Evolutionary conservation across 2,888 invertebrate species (phyloP), one percentile per base, ranked within the genome.

Genomic region (Pocota personata): DNA sequence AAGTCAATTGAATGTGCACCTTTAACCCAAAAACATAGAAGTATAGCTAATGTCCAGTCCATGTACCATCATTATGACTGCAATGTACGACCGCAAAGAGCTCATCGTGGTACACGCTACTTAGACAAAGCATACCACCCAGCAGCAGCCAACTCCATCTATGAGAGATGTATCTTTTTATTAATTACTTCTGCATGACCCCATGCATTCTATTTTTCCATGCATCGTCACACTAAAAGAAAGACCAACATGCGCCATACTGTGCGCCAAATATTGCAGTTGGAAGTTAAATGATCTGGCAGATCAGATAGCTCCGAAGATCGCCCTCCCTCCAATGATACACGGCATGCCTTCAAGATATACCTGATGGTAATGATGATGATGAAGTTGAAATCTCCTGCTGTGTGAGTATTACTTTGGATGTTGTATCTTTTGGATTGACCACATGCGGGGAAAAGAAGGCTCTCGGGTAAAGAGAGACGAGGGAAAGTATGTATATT

Each of bases 381-480:
- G 83, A 80, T 84, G 80, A 84, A 84, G 84, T 60, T 76, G 75
- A 84, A 66, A 80, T 80, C 84, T 60, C 84, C 69, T 66, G 84
- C 84, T 84, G 82, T 64, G 71, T 57, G 64, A 14, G 71, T 72
- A 72, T 75, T 79, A 75, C 83, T 71, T 67, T 69, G 27, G 60
- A 52, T 69, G 50, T 6, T 67, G 66, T 60, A 40, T 62, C 69
- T 30, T 48, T 48, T 62, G 35, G 43, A 57, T 19, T 78, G 83
- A 55, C 82, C 72, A 73, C 83, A 83, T 78, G 83, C 73, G 46
- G 73, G 37, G 73, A 69, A 57, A 64, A 43, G 57, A 64, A 62
- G 62, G 40, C 48, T 19, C 27, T 2, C 35, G 3, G n/a, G 16
- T 16, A 37, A 35, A 14, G 24, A 52, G 46, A 57, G 43, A 40